phyloP scores from a whole-genome alignment of 2,113 vertebrate genomes.

The Halcyon malimbica region DNA sequence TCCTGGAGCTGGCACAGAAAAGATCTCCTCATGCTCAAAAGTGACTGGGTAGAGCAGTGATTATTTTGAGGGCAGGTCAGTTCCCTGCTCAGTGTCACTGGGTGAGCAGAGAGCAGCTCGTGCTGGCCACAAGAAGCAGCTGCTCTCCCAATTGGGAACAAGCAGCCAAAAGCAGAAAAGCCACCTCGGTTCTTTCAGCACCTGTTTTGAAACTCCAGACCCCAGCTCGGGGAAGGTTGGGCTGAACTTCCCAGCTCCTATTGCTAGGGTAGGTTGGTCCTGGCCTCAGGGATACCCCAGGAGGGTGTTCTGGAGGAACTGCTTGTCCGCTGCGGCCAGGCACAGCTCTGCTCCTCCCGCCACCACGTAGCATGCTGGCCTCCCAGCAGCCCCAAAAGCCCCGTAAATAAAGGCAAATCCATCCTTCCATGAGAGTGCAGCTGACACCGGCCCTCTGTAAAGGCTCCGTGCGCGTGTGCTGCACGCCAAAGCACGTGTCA shows the following conservation, averaged over 20 bases:
- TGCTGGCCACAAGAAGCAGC: not conserved
- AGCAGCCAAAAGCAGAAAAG: not conserved
- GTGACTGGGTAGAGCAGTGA: not conserved
- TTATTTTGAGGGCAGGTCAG: not conserved
- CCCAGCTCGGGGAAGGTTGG: not conserved
- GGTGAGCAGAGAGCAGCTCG: not conserved
- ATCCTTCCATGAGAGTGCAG: not conserved
- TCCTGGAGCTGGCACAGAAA: rapidly evolving
- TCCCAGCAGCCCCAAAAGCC: not conserved
- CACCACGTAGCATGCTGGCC: rapidly evolving
- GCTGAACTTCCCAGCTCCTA: not conserved
- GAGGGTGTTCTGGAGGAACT: not conserved
- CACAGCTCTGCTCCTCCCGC: not conserved
- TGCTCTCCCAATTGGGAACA: not conserved
- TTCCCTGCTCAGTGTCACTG: not conserved
- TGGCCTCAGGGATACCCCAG: not conserved
- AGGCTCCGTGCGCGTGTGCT: rapidly evolving
- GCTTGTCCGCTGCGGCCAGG: not conserved
- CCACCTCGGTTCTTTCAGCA: not conserved
- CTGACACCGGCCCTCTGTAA: not conserved
- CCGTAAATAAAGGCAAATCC: not conserved
- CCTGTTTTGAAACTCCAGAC: not conserved
- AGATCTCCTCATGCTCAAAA: not conserved
- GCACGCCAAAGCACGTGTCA: rapidly evolving
- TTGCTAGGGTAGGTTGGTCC: rapidly evolving